phyloP scores from a whole-genome alignment of 2,888 invertebrate genomes.

The Itoplectis maculator region DNA sequence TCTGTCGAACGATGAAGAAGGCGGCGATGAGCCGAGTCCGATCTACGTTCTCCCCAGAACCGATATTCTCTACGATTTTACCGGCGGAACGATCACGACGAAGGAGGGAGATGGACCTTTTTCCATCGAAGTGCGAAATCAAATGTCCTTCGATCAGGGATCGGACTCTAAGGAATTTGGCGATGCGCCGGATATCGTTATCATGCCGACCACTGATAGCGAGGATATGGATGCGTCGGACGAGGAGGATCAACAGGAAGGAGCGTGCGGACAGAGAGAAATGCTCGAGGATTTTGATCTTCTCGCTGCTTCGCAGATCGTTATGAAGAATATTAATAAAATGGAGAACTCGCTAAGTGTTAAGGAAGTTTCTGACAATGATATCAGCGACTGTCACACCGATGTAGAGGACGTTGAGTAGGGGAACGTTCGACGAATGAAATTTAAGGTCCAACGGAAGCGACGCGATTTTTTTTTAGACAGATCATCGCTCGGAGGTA shows the following conservation, averaged over 20 bases:
- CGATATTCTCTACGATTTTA: slow-evolving; percentile 79
- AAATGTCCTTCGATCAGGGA: slow-evolving; percentile 75
- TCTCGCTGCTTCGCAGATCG: slow-evolving; percentile 78
- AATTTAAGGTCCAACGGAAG: background rate
- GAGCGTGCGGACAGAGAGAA: slow-evolving; percentile 75
- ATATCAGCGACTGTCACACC: slow-evolving; percentile 79
- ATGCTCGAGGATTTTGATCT: slow-evolving; percentile 77
- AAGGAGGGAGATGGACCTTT: slow-evolving; percentile 83
- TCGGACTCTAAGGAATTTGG: slow-evolving; percentile 30
- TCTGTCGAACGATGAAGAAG: slow-evolving; percentile 78
- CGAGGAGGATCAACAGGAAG: slow-evolving; percentile 77
- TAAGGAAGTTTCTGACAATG: slow-evolving; percentile 73
- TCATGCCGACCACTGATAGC: slow-evolving; percentile 79
- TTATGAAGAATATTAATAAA: slow-evolving; percentile 80
- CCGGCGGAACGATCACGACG: slow-evolving; percentile 81
- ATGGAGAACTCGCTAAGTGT: slow-evolving; percentile 75
- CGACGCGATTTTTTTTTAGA: background rate
- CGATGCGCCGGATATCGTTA: slow-evolving; percentile 71
- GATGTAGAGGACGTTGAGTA: slow-evolving; percentile 82
- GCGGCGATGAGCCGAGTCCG: slow-evolving; percentile 68
- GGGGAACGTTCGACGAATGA: slow-evolving; percentile 10
- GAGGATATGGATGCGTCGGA: slow-evolving; percentile 82
- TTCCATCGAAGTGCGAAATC: slow-evolving; percentile 81
- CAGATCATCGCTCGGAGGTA: background rate
- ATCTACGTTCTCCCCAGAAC: slow-evolving; percentile 76